A percentile compares a stretch with the other conserved stretches of the same genome.
phyloP scores from a whole-genome alignment of 2,888 invertebrate species.

The Charanyca ferruginea region DNA sequence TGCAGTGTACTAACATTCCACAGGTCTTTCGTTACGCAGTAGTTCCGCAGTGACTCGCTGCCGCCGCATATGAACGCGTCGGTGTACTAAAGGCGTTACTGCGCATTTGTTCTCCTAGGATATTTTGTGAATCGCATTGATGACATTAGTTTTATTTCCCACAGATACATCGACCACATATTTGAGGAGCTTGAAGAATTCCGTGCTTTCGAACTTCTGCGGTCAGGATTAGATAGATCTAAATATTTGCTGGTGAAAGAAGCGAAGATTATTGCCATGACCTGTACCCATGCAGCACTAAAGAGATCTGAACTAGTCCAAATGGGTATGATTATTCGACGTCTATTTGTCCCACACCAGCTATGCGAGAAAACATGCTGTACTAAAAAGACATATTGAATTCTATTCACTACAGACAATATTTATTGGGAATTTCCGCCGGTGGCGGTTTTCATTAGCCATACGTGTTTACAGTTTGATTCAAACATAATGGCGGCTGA shows the following conservation, averaged over 20 bases:
- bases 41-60: no score
- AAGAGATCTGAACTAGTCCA: slow-evolving; percentile 99
- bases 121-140: background rate
- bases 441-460: no score
- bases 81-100: no score
- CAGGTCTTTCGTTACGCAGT: no score
- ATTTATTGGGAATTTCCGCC: no score
- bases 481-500: no score
- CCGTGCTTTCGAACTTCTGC: slow-evolving; percentile 98
- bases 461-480: no score
- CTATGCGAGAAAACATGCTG: no score
- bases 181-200: slow-evolving; percentile 99
- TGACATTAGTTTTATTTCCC: slow-evolving; percentile 26
- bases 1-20: no score
- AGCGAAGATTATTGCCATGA: slow-evolving; percentile 99
- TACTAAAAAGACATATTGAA: background rate
- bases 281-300: slow-evolving; percentile 99
- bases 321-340: slow-evolving; percentile 91
- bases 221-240: slow-evolving; percentile 98
- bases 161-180: slow-evolving; percentile 97
- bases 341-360: background rate
- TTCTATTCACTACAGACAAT: no score
- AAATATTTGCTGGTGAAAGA: slow-evolving; percentile 99
- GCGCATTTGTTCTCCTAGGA: slow-evolving; percentile 2
- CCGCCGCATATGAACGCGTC: no score